Evolutionary conservation across 1,140 invertebrate genomes (phyloP), one percentile per base, ranked within the genome.

Genomic region (Drosophila bocqueti): DNA sequence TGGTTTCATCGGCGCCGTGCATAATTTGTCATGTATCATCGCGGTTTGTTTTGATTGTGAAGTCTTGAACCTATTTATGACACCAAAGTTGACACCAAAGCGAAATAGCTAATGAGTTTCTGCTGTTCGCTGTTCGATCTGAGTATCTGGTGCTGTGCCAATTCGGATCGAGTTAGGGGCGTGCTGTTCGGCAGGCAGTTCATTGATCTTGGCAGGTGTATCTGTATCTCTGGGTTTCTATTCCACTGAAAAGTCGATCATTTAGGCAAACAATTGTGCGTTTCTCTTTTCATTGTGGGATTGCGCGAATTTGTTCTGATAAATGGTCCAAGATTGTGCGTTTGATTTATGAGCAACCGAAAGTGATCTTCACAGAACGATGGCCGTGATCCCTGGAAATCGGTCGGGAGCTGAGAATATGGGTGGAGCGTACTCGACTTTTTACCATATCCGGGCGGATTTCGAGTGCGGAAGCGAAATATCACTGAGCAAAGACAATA

Each of bases 61-160:
- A 84, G 83, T 89, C 84, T 89, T 84, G 69, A 78, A 78, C 84
- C 55, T 81, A 78, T 81, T 89, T 75, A 52, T 86, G 83, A 87
- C 83, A 77, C 45, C 64, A 76, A 76, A 83, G 57, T 74, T 76
- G 79, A 79, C 83, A 61, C 63, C 67, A 61, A 65, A 85, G 64
- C 81, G 50, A 78, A 86, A 86, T 72, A 68, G 63, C 81, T 87
- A 87, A 87, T 81, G 84, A 78, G 69, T 81, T 89, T 72, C 58
- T 79, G 81, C 62, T 87, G 83, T 89, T 83, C 68, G 62, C 15
- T 31, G 60, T 69, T 43, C 54, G 54, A 54, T 66, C 76, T 47
- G 42, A 21, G 43, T 45, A 29, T 38, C 43, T 21, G 63, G 40
- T 24, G 38, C 65, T 47, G 43, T 64, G 61, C 46, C 62, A 63